Conservation (phyloP, 2,888 invertebrate genomes). For the Belgica antarctica region DNA sequence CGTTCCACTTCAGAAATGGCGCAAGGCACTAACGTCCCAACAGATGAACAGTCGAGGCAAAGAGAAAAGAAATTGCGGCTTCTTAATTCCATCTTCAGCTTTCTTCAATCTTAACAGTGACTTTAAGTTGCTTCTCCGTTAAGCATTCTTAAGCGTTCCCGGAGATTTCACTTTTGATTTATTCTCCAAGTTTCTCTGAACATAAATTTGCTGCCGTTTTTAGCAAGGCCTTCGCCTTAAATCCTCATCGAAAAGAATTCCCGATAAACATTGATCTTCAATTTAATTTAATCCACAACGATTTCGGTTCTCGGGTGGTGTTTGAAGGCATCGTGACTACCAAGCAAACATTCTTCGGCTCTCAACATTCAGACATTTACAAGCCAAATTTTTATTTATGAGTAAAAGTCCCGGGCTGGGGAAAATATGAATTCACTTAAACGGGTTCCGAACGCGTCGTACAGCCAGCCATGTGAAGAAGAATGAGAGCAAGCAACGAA, state of each 20-base stretch:
- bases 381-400: constrained; percentile 14
- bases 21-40: background rate
- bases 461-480: background rate
- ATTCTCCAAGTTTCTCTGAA: background rate
- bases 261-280: constrained; percentile 19
- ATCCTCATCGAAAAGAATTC: constrained; percentile 1
- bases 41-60: background rate
- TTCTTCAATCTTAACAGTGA: background rate
- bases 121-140: constrained; percentile 8
- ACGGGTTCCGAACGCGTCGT: too few relatives aligned
- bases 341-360: background rate
- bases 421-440: constrained; percentile 25
- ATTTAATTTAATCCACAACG: constrained; percentile 21
- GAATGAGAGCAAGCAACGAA: constrained; percentile 38
- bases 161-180: background rate
- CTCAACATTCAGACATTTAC: background rate
- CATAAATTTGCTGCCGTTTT: constrained; percentile 18
- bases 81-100: constrained; percentile 2
- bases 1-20: too few relatives aligned
- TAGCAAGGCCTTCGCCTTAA: background rate
- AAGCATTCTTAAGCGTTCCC: constrained; percentile 9
- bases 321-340: constrained; percentile 16
- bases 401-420: background rate
- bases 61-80: background rate
- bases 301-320: background rate